phyloP scores from a whole-genome alignment of 2,888 invertebrate genomes.

The Acleris laterana region DNA sequence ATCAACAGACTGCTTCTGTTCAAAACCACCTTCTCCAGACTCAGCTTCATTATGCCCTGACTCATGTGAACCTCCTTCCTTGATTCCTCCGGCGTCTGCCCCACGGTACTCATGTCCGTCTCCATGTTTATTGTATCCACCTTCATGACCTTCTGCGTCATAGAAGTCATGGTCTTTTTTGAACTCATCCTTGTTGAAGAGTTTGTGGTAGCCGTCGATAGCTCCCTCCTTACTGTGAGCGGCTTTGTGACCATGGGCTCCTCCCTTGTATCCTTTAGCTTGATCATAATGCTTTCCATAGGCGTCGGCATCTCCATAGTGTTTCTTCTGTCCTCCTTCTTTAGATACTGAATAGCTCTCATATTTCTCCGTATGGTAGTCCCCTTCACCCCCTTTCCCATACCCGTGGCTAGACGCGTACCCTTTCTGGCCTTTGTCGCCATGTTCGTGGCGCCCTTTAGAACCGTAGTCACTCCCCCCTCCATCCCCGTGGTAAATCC shows the following conservation, averaged over 20 bases:
- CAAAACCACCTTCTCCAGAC: conserved; percentile 78
- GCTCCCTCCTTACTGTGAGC: conserved; percentile 86
- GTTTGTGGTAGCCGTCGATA: conserved; percentile 87
- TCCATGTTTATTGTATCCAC: conserved; percentile 84
- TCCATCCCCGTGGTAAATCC: conserved; percentile 60
- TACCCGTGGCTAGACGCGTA: conserved; percentile 77
- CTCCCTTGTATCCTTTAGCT: conserved; percentile 80
- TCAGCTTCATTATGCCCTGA: conserved; percentile 76
- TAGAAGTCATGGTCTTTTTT: conserved; percentile 89
- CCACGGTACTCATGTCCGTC: conserved; percentile 79
- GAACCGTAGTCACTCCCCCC: conserved; percentile 71
- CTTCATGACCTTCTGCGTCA: conserved; percentile 86
- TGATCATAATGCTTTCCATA: conserved; percentile 80
- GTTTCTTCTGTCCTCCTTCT: conserved; percentile 80
- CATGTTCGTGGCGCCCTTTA: conserved; percentile 72
- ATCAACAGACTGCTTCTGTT: conserved; percentile 79
- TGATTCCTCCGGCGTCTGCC: conserved; percentile 76
- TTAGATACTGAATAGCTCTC: conserved; percentile 80
- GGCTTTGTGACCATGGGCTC: conserved; percentile 78
- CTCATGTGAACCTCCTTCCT: conserved; percentile 82
- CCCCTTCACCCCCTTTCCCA: conserved; percentile 82
- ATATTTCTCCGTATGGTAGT: conserved; percentile 81
- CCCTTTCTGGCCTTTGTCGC: conserved; percentile 80
- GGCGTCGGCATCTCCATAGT: conserved; percentile 75
- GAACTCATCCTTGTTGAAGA: conserved; percentile 88